These are phyloP conservation scores for Colletes latitarsis DNA, from an alignment of 1,140 invertebrate species.

Conservation along the genomic window DNA sequence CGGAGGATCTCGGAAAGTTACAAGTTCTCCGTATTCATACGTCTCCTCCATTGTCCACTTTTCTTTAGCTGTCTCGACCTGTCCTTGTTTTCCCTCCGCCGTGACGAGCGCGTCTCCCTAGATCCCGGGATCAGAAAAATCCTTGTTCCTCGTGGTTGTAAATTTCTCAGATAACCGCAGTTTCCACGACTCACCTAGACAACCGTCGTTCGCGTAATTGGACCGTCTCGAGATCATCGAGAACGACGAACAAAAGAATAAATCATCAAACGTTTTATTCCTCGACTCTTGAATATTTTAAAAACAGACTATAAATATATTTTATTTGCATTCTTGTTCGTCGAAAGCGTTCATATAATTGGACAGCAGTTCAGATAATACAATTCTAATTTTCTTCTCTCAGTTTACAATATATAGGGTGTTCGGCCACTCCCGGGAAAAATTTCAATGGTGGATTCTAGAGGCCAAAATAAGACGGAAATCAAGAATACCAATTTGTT, in stretches of 20 bases:
- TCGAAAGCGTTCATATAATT: too few species aligned
- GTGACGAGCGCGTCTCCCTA: constrained; percentile 1
- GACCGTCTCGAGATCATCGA: background rate
- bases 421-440: too few species aligned
- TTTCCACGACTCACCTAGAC: background rate
- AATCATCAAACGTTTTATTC: background rate
- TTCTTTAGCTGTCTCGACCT: constrained; percentile 39
- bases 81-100: background rate
- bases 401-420: too few species aligned
- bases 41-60: constrained; percentile 28
- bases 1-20: constrained; percentile 9
- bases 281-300: too few species aligned
- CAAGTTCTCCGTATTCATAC: constrained; percentile 39
- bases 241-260: background rate
- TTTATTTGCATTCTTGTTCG: too few species aligned
- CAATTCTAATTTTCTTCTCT: too few species aligned
- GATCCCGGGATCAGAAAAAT: background rate
- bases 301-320: too few species aligned
- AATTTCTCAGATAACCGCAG: background rate
- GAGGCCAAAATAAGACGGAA: too few species aligned
- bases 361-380: too few species aligned
- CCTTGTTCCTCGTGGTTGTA: background rate
- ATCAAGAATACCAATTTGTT: too few species aligned
- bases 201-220: background rate
- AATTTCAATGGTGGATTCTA: too few species aligned